Percentiles rank a stretch among this genome's conserved stretches.
Conservation (phyloP, 2,888 invertebrate species). For the Salpingus planirostris region DNA sequence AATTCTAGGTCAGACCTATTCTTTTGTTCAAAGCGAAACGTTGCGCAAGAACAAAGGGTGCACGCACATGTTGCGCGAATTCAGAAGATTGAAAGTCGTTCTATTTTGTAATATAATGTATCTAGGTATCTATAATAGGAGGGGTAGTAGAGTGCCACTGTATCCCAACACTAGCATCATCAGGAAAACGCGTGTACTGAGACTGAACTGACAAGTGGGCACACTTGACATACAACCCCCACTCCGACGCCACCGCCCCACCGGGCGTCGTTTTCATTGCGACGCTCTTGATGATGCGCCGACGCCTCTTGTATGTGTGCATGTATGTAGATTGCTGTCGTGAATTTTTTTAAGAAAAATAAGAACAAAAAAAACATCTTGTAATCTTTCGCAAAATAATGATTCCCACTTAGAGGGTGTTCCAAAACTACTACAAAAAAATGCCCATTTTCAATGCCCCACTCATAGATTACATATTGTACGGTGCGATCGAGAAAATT, state of each 20-base stretch:
- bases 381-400: too few species aligned
- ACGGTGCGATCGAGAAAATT: too few species aligned
- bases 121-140: too few species aligned
- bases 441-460: too few species aligned
- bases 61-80: slow-evolving; percentile 14
- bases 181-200: slow-evolving; percentile 13
- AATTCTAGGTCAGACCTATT: too few species aligned
- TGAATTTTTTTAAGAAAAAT: slow-evolving; percentile 1
- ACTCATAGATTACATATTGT: too few species aligned
- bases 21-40: neutral
- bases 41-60: slow-evolving; percentile 8
- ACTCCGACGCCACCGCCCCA: slow-evolving; percentile 15
- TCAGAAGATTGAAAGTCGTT: slow-evolving; percentile 5
- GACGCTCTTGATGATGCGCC: slow-evolving; percentile 16
- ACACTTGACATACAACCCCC: slow-evolving; percentile 17
- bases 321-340: neutral
- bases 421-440: too few species aligned
- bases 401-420: too few species aligned
- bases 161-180: neutral
- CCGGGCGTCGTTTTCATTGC: slow-evolving; percentile 18
- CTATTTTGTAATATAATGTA: too few species aligned
- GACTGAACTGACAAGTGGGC: slow-evolving; percentile 16
- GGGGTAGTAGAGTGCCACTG: too few species aligned
- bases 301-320: slow-evolving; percentile 8
- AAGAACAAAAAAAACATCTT: too few species aligned